Percentiles rank a stretch among this genome's conserved stretches.
Conservation (phyloP, 2,888 invertebrate species). For the Zhengitettix transpicula region DNA sequence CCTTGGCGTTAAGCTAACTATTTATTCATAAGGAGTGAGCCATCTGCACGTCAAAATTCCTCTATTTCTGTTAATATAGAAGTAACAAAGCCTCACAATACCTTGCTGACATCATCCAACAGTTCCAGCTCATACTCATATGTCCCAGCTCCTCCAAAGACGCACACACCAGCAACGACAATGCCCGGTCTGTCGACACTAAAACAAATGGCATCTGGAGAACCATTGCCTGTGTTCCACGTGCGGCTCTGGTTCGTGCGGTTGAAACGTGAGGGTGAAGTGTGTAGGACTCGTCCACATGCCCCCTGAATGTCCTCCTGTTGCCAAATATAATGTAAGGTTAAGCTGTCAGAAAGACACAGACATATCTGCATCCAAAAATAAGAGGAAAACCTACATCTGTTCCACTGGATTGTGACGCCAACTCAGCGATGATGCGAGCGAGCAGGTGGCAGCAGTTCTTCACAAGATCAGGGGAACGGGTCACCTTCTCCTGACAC, state of each 20-base stretch:
- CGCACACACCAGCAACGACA: constrained; percentile 72
- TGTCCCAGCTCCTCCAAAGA: constrained; percentile 76
- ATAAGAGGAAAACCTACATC: constrained; percentile 37
- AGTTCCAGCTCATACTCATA: constrained; percentile 87
- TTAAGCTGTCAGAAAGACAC: neutral
- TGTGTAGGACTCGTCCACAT: constrained; percentile 52
- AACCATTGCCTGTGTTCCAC: constrained; percentile 95
- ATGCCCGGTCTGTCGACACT: constrained; percentile 82
- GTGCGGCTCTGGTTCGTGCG: constrained; percentile 75
- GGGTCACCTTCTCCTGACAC: constrained; percentile 27
- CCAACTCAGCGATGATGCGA: constrained; percentile 74
- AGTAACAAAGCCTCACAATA: constrained; percentile 7
- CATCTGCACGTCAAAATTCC: too few species aligned
- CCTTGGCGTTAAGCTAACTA: too few species aligned
- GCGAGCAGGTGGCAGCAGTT: constrained; percentile 63
- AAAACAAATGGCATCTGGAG: constrained; percentile 91
- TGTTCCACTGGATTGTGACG: constrained; percentile 58
- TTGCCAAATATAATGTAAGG: neutral
- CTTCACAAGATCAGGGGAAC: constrained; percentile 35
- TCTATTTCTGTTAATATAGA: neutral
- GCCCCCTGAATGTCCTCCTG: constrained; percentile 54
- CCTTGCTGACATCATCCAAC: constrained; percentile 51
- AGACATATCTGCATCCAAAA: too few species aligned
- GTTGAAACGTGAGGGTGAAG: constrained; percentile 80
- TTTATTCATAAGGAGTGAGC: too few species aligned